A percentile compares a stretch with the other conserved stretches of the same genome.
Conservation (phyloP, 2,113 vertebrate species). For the Centropristis striata region DNA sequence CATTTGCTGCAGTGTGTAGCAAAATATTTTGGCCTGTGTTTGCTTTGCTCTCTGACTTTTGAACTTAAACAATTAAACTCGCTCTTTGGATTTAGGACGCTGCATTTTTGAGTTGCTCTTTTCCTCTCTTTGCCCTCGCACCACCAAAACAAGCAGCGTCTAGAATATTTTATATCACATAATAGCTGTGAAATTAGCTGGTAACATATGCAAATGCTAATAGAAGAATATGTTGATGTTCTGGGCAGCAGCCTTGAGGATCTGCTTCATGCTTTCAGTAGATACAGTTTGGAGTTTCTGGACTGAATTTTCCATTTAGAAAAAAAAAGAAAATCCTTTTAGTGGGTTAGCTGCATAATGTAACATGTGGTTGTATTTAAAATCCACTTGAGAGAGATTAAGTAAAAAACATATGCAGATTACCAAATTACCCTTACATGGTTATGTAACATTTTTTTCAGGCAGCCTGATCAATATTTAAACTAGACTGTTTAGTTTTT, state of each 20-base stretch:
- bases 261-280: conserved; percentile 8
- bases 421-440: neutral
- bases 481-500: neutral
- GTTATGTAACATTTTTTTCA: neutral
- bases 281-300: conserved; percentile 12
- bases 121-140: neutral
- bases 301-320: conserved; percentile 15
- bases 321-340: conserved; percentile 32
- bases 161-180: conserved; percentile 27
- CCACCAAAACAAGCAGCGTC: conserved; percentile 20
- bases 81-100: conserved; percentile 23
- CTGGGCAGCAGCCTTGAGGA: conserved; percentile 16
- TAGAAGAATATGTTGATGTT: conserved; percentile 25
- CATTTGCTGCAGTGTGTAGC: conserved; percentile 21
- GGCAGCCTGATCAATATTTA: neutral
- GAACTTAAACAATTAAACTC: conserved; percentile 20
- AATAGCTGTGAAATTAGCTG: conserved; percentile 53
- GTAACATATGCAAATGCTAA: conserved; percentile 46
- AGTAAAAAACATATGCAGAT: neutral
- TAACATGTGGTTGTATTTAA: neutral
- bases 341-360: conserved; percentile 4
- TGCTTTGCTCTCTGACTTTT: conserved; percentile 28
- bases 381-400: neutral
- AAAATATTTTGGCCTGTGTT: conserved; percentile 34
- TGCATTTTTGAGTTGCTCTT: conserved; percentile 6